Base-by-base conservation (phyloP, 2,888 invertebrate species). In the Galerucella calmariensis region DNA sequence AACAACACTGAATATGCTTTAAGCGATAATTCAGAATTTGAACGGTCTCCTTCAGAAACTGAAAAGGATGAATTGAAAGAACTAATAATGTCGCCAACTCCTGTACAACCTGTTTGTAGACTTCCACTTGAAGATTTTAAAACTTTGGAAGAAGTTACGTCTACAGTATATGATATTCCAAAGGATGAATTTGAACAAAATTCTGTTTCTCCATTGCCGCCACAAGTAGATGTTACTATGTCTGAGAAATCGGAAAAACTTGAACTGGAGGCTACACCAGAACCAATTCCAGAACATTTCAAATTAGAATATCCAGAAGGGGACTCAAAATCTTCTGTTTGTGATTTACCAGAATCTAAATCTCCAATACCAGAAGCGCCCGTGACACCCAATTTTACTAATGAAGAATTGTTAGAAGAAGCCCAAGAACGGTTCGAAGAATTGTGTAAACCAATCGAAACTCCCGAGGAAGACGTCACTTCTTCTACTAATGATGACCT, bases 401-500 rank as follows among this genome's bases (percentile, higher is more conserved):
- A 67, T 53, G 41, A 65, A 46, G 73, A 73, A 46, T 59, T 77
- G 27, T 56, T 78, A 10, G 68, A 75, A 35, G 48, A 76, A 56
- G 79, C 79, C n/a, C 58, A 79, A 53, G 63, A 68, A 59, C 68
- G 73, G 48, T 79, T 79, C 48, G 76, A 76, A n/a, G 77, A 77
- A 35, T 70, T 79, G 10, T 79, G 76, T 41, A 63, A 71, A 44
- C 76, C 76, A 10, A 62, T 72, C 44, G 79, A 76, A 51, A 80
- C 81, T 35, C 79, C 80, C 6, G 59, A 78, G 6, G 86, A 86
- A 69, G 86, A 87, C 61, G 76, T 86, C 20, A 87, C 87, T n/a
- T 86, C 86, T 35, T 86, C 86, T 0, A 82, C 86, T 24, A 87
- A 87, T 78, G 87, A 87, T 78, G 83, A 84, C 63, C 44, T 72